Evolutionary conservation across 2,113 vertebrate genomes (phyloP).

Genomic region (Callorhinus ursinus): DNA sequence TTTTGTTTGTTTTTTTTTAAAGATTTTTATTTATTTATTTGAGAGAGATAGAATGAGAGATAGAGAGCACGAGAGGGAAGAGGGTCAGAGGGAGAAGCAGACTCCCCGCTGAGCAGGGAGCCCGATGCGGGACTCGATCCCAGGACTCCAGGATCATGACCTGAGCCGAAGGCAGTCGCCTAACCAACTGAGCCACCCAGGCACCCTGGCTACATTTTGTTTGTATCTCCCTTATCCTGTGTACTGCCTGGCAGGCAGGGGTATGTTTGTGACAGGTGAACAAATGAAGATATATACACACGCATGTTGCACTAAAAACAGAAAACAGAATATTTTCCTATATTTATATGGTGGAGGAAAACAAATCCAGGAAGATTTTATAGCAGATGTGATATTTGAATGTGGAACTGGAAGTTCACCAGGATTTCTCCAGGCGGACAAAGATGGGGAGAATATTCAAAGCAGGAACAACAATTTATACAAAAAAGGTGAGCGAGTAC

Average conservation of each 20-base stretch:
- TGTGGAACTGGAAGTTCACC: neutral
- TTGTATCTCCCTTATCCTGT: neutral
- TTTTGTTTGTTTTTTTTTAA: neutral
- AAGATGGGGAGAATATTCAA: conserved; percentile 9
- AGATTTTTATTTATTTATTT: too few species aligned
- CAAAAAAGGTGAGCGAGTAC: neutral
- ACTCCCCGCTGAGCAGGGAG: too few species aligned
- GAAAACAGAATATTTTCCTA: neutral
- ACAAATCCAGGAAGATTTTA: neutral
- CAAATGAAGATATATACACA: too few species aligned
- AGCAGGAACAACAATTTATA: neutral
- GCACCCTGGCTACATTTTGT: neutral
- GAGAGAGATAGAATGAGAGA: too few species aligned
- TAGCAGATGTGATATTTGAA: neutral
- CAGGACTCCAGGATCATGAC: too few species aligned
- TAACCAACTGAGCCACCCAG: too few species aligned
- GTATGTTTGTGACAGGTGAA: neutral
- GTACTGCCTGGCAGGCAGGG: neutral
- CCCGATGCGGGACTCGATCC: too few species aligned
- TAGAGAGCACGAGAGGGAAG: too few species aligned
- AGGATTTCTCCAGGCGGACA: neutral
- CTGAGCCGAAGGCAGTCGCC: too few species aligned
- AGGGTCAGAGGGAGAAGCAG: too few species aligned
- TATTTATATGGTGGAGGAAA: neutral
- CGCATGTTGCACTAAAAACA: neutral